Conservation (phyloP, 2,888 invertebrate species). For the Papilio demoleus region DNA sequence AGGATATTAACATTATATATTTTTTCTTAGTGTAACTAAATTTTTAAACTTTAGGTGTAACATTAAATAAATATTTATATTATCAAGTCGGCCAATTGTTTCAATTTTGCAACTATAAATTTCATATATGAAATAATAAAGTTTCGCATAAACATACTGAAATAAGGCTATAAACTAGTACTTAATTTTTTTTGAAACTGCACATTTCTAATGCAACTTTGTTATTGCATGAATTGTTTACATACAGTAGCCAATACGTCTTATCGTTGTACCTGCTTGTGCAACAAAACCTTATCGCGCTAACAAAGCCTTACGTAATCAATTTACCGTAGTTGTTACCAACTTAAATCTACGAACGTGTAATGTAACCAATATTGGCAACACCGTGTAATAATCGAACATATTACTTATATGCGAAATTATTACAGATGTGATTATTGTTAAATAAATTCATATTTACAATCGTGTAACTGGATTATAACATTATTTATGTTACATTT, state of each 20-base stretch:
- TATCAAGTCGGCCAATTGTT: background rate
- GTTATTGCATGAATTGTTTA: constrained; percentile 42
- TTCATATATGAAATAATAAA: background rate
- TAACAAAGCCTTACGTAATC: constrained; percentile 55
- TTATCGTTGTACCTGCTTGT: constrained; percentile 56
- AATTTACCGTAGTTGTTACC: constrained; percentile 43
- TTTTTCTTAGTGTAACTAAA: too few species aligned
- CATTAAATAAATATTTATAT: too few species aligned
- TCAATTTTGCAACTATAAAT: background rate
- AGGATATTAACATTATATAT: too few species aligned
- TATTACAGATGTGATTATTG: too few species aligned
- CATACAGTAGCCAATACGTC: constrained; percentile 43
- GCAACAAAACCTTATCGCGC: constrained; percentile 50
- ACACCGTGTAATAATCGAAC: background rate
- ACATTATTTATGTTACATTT: too few species aligned
- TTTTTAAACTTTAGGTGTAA: too few species aligned
- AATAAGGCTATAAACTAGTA: background rate
- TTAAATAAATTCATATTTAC: too few species aligned
- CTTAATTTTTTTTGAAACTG: constrained; percentile 35
- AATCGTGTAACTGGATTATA: too few species aligned
- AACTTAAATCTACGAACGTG: constrained; percentile 35
- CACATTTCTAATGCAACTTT: constrained; percentile 37
- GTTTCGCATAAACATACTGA: background rate
- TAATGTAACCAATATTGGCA: constrained; percentile 25
- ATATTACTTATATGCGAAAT: too few species aligned